Base-by-base conservation (phyloP, 35 echinoderm and acorn worm species). In the Lytechinus pictus region DNA sequence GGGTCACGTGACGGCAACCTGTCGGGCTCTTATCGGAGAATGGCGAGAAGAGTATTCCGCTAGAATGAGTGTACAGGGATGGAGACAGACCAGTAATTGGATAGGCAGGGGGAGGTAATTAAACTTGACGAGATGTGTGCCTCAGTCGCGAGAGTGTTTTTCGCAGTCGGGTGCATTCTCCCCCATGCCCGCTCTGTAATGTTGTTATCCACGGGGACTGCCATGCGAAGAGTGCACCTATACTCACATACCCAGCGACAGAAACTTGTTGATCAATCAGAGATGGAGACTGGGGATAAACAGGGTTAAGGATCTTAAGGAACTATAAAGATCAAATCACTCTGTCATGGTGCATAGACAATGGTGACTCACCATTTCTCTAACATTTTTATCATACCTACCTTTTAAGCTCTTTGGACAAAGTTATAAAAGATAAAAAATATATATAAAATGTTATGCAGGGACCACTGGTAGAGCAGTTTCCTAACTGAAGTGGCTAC, bases 71-170 rank as follows among this genome's bases (percentile, higher is more conserved):
- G 52, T 44, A 21, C 88, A 29, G 29, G 52, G 88, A 51, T 5
- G 88, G 52, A 90, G 88, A 90, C 88, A 90, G 16, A 57, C 53
- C 92, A 13, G 92, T 93, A 93, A 93, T 93, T 57, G 53, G 54
- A 93, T 93, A 93, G 52, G 92, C 92, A 54, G 92, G 52, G 88
- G 92, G 92, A 93, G 92, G 92, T 93, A 93, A 93, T 93, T 93
- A 93, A 93, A 57, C 28, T 44, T 93, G 92, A 93, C 92, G n/a
- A 93, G 92, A 54, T 55, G 92, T 16, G 54, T 53, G 92, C 92
- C 57, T 93, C 92, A n/a, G 92, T 93, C 27, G n/a, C 88, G 27
- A 57, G 27, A 57, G 53, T 27, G 52, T 54, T 55, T 93, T 57
- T 93, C 92, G 11, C 92, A 57, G 29, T 57, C n/a, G 52, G 55